Evolutionary conservation across 64 coral and sea anemone species (phyloP), one percentile per base, ranked within the genome.

Genomic region (Pocillopora verrucosa): DNA sequence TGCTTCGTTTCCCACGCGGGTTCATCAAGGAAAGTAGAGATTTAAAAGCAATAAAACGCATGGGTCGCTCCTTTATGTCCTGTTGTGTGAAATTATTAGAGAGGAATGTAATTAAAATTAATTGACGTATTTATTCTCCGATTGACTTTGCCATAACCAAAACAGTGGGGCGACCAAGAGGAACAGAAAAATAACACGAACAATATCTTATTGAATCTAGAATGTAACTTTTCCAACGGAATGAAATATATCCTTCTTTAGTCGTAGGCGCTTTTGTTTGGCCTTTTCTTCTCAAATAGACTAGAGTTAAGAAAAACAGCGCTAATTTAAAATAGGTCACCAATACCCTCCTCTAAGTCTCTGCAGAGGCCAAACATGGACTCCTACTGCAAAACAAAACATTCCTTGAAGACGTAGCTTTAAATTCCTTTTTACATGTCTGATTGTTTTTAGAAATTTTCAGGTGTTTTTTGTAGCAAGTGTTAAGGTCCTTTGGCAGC

Each of bases 91-190:
- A 56, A 58, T 85, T 30, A 2, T 56, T 57, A 13, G 10, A 58
- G 16, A 72, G 51, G 57, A 72, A 85, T 15, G 82, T 51, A 51
- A 72, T 85, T 41, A 85, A 13, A 85, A 69, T 70, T 68, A 56
- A 65, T 65, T 56, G 70, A 45, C n/a, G 82, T 51, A 37, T 72
- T 19, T 20, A 85, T 14, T 72, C 34, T 72, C 56, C 45, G 37
- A 24, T 84, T 36, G 68, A 85, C 17, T 20, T 34, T 38, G 11
- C 10, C 16, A 25, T 72, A 72, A 20, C 9, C 82, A 16, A 30
- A 65, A 57, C 82, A 72, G 41, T 6, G 68, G 82, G 82, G 38
- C 56, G 22, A 0, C 10, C 14, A 3, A 15, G 22, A 12, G 16
- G 4, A 81, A 25, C 51, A 14, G 59, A 81, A 81, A 11, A 85